Evolutionary conservation across 1,140 invertebrate species (phyloP), one percentile per base, ranked within the genome.

Genomic region (Tribolium madens): DNA sequence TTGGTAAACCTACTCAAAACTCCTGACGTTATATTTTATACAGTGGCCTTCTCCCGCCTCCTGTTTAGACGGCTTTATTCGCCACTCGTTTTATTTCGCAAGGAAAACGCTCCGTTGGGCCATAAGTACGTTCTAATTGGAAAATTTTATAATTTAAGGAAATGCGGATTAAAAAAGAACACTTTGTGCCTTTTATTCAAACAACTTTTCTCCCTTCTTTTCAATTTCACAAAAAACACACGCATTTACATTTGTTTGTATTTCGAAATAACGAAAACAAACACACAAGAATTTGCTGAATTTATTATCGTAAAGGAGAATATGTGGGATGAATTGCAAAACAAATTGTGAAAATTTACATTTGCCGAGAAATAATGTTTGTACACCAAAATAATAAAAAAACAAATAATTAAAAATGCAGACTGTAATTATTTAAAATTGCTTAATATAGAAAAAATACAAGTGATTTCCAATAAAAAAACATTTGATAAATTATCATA

Each of bases 21-120:
- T 74, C 57, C 57, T 78, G 79, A 80, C 77, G 79, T 80, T 76
- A 78, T 80, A 78, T 78, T 80, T 80, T 75, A 76, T 72, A 50
- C 57, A 33, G 57, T 10, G 57, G 21, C 57, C 26, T 15, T 33
- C 26, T 64, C 17, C 12, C 21, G 17, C 5, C 53, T 60, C 12
- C 14, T 64, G 48, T 50, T 50, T 17, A 17, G 48, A 50, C 10
- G 48, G 48, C 12, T 50, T 50, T 50, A 14, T 50, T 50, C 15
- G 13, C 10, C 48, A 50, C 14, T 57, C 52, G 15, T 57, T 57
- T 57, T 57, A 57, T 57, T 57, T 57, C 52, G 52, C 52, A 17
- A 3, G 52, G 52, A 26, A 57, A 57, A 57, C 57, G 26, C 57
- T 64, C 26, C 57, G 57, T 9, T 57, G 52, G 52, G 52, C 52